Evolutionary conservation across 2,113 vertebrate genomes (phyloP).

Genomic region (Limnothrissa miodon): DNA sequence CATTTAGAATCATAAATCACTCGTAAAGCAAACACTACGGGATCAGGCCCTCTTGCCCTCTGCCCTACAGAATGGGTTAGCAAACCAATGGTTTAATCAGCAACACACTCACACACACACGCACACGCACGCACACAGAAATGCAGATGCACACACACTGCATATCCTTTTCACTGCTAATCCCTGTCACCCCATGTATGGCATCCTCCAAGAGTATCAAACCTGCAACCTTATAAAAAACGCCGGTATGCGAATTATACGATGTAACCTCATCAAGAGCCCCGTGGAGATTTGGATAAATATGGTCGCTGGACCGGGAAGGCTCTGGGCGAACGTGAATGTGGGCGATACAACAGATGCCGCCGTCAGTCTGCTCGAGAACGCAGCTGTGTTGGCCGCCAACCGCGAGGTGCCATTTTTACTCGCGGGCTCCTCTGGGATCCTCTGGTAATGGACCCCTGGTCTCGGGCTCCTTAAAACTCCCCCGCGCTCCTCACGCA

Average conservation of each 20-base stretch:
- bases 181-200: background rate
- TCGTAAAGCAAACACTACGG: conserved; percentile 47
- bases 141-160: background rate
- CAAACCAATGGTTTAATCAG: conserved; percentile 25
- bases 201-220: background rate
- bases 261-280: conserved; percentile 2
- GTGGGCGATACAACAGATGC: background rate
- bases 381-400: background rate
- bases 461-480: background rate
- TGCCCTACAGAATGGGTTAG: background rate
- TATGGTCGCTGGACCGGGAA: background rate
- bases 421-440: background rate
- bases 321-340: background rate
- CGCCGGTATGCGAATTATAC: background rate
- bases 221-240: background rate
- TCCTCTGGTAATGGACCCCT: background rate
- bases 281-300: background rate
- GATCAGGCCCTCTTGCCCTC: conserved; percentile 9
- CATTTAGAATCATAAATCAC: conserved; percentile 40
- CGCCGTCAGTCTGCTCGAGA: background rate
- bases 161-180: background rate
- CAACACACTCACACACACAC: conserved; percentile 7
- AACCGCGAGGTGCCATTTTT: background rate
- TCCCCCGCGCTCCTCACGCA: background rate
- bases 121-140: background rate